Evolutionary conservation across 2,797 vertebrate genomes (phyloP), one percentile per base, ranked within the genome.

Genomic region (Anguilla anguilla): DNA sequence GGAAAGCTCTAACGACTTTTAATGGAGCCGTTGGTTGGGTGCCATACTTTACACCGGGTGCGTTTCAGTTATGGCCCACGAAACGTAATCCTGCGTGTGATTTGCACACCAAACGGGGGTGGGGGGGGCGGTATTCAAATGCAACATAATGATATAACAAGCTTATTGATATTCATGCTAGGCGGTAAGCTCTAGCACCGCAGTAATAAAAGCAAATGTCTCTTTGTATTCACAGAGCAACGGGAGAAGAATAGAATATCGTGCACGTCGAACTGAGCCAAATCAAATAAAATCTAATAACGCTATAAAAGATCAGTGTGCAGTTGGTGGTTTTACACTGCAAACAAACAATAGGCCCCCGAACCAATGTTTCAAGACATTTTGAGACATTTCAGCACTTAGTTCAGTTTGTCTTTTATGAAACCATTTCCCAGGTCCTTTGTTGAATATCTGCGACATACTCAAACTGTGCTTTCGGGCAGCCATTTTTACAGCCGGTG

Each of bases 261-360:
- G 94, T 92, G 94, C 95, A 96, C 97, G 97, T 97, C 97, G 96
- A 96, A 95, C 94, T 96, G 96, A 96, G 94, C 96, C 95, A 97
- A 98, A 98, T 97, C 97, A 96, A 96, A 97, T 97, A 95, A 97
- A 97, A 97, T 96, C 96, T 96, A 95, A 95, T 94, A 96, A 96
- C 96, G 96, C 93, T 96, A 96, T 97, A 97, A 95, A 95, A 91
- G 93, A 95, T 95, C 95, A 96, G 94, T 91, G 95, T 92, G 95
- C 93, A 93, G 95, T 94, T 94, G 96, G 94, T 93, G 94, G 86
- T 95, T 96, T 96, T 95, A 95, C 95, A 95, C 92, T 91, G 95
- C 95, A 96, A 96, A 43, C 51, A 67, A 74, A 86, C 9, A 28
- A 59, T 13, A 86, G 2, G 53, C 51, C 35, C 79, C 79, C 64